Percentiles rank a stretch among this genome's conserved stretches.
These are phyloP conservation scores for Acanthosepion lycidas DNA, from an alignment of 2,888 invertebrate species.

Conservation along the genomic window DNA sequence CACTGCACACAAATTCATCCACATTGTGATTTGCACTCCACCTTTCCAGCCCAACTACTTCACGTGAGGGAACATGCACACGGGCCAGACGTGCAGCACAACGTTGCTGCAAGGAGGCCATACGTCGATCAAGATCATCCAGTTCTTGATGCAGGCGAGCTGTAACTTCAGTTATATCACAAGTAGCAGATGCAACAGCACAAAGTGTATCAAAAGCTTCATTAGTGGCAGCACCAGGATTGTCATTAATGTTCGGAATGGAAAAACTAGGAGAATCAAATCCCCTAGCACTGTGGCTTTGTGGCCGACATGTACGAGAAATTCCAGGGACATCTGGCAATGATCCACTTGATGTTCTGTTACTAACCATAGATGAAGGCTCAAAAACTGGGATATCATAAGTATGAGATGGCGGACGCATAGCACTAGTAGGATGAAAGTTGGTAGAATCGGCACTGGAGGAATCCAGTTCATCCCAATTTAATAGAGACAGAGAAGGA, in stretches of 20 bases:
- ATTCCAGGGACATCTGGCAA: neutral
- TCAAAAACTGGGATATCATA: slow-evolving; percentile 43
- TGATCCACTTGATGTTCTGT: neutral
- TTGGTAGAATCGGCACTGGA: slow-evolving; percentile 36
- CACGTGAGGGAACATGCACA: slow-evolving; percentile 38
- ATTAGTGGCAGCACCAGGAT: slow-evolving; percentile 45
- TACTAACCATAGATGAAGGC: neutral
- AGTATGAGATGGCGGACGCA: neutral
- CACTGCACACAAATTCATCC: slow-evolving; percentile 44
- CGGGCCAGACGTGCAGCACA: slow-evolving; percentile 43
- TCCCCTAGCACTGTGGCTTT: neutral
- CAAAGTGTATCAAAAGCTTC: slow-evolving; percentile 47
- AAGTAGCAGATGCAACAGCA: slow-evolving; percentile 47
- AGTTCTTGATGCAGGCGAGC: slow-evolving; percentile 48
- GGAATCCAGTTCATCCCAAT: slow-evolving; percentile 39
- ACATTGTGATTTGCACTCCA: slow-evolving; percentile 47
- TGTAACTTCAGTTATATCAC: slow-evolving; percentile 47
- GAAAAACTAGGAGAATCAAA: neutral
- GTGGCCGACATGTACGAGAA: neutral
- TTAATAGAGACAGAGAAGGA: neutral
- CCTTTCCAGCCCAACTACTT: slow-evolving; percentile 37
- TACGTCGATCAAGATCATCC: slow-evolving; percentile 35
- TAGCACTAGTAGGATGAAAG: neutral
- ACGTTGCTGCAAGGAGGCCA: slow-evolving; percentile 38
- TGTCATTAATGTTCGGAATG: slow-evolving; percentile 23